These are phyloP conservation scores for Characodon lateralis DNA, from an alignment of 2,797 vertebrate genomes.

Conservation along the genomic window DNA sequence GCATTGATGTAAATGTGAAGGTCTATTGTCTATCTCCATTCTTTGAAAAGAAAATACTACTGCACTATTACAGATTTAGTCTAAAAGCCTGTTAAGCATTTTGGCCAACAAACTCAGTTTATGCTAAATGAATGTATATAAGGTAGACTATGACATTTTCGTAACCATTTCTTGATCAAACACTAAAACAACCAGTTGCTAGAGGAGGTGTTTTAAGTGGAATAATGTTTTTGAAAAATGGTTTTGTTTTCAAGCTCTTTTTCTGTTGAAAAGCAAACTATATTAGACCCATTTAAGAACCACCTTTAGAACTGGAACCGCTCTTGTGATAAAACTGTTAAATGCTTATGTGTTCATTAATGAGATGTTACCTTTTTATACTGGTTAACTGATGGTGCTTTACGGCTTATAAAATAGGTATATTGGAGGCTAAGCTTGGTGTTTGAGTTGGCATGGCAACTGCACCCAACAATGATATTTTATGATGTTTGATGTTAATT, in stretches of 20 bases:
- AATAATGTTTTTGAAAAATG: too few relatives aligned
- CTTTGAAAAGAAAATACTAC: neutral
- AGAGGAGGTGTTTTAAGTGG: too few relatives aligned
- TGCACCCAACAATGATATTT: constrained; percentile 42
- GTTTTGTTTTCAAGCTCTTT: neutral
- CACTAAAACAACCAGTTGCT: too few relatives aligned
- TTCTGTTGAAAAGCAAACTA: neutral
- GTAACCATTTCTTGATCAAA: too few relatives aligned
- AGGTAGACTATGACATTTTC: too few relatives aligned
- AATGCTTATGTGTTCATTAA: neutral
- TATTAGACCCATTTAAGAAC: neutral
- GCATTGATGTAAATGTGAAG: neutral
- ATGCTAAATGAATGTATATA: too few relatives aligned
- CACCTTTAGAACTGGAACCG: neutral
- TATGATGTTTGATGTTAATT: constrained; percentile 45
- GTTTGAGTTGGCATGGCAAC: constrained; percentile 50
- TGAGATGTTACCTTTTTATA: neutral
- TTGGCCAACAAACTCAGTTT: too few relatives aligned
- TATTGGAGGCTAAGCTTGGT: constrained; percentile 21
- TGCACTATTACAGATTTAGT: too few relatives aligned
- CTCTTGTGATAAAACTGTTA: neutral
- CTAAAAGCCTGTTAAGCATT: too few relatives aligned
- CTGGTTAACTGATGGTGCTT: constrained; percentile 19
- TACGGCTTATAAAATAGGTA: constrained; percentile 31
- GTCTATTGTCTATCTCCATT: neutral